Conservation (phyloP, 1,140 invertebrate genomes). For the Drosophila nebulosa region DNA sequence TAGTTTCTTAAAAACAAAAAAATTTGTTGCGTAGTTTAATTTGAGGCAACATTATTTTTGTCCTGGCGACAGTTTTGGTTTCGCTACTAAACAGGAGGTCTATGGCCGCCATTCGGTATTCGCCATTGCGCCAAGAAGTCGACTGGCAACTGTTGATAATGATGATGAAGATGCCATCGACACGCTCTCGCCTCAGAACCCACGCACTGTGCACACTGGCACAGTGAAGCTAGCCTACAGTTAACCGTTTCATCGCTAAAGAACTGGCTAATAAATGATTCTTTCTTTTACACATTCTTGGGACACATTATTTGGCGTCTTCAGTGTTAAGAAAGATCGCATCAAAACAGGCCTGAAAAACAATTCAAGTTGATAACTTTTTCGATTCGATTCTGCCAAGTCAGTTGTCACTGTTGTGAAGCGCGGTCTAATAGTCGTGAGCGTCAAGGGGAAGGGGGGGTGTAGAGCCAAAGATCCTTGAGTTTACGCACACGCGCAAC, state of each 20-base stretch:
- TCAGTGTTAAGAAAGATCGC: no score
- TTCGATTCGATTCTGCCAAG: neutral
- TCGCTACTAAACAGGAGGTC: neutral
- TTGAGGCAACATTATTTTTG: conserved; percentile 49
- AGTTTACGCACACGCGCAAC: conserved; percentile 1
- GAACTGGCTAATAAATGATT: no score
- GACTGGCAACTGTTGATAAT: conserved; percentile 69
- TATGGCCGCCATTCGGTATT: neutral
- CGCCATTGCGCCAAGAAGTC: conserved; percentile 15
- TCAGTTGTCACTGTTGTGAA: neutral
- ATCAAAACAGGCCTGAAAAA: no score
- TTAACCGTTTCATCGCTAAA: no score
- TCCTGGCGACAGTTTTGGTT: neutral
- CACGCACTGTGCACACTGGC: neutral
- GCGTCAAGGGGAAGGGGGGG: neutral
- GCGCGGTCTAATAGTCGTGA: neutral
- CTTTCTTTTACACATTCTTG: no score
- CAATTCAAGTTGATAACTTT: no score
- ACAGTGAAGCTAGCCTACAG: neutral
- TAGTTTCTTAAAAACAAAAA: neutral
- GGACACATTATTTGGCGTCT: no score
- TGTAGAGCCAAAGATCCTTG: neutral
- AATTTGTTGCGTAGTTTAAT: conserved; percentile 31
- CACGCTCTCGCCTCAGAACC: conserved; percentile 26
- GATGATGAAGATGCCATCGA: conserved; percentile 58